Percentiles rank a stretch among this genome's conserved stretches.
Conservation (phyloP, 1,140 invertebrate genomes). For the Drosophila orosa region DNA sequence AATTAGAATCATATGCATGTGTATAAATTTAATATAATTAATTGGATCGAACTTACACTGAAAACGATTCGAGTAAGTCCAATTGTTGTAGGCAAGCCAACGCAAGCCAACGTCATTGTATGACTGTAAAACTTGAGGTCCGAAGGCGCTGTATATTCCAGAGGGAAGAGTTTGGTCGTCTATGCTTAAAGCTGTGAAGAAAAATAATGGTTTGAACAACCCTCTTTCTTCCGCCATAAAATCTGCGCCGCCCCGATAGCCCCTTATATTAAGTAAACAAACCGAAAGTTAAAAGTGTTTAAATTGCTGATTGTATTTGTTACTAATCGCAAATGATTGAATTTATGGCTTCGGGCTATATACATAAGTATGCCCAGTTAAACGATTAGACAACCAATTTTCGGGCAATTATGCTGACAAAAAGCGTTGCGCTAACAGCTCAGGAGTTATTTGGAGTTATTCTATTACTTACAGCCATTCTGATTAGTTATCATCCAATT, state of each 20-base stretch:
- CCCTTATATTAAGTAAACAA: constrained; percentile 20
- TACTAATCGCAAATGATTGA: constrained; percentile 29
- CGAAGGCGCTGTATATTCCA: constrained; percentile 91
- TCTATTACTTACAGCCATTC: constrained; percentile 68
- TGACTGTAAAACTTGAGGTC: constrained; percentile 86
- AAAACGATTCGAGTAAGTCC: constrained; percentile 89
- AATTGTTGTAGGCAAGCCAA: constrained; percentile 92
- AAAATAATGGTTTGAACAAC: background rate
- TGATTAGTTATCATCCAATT: constrained; percentile 72
- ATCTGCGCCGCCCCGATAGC: constrained; percentile 15
- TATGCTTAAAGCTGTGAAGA: constrained; percentile 37
- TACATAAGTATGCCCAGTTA: background rate
- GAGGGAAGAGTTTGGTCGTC: constrained; percentile 89
- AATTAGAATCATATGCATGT: background rate
- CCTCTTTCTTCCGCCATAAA: constrained; percentile 1
- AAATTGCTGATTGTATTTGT: constrained; percentile 31
- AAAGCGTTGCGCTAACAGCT: too few relatives aligned
- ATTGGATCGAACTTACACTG: constrained; percentile 65
- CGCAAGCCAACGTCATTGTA: constrained; percentile 92
- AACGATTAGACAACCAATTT: constrained; percentile 9
- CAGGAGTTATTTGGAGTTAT: background rate
- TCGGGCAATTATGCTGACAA: background rate
- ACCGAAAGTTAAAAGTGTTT: constrained; percentile 2
- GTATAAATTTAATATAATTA: background rate
- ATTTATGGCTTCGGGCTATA: constrained; percentile 37